Percentiles rank a stretch among this genome's conserved stretches.
phyloP scores from a whole-genome alignment of 2,113 vertebrate genomes.

The Morone saxatilis region DNA sequence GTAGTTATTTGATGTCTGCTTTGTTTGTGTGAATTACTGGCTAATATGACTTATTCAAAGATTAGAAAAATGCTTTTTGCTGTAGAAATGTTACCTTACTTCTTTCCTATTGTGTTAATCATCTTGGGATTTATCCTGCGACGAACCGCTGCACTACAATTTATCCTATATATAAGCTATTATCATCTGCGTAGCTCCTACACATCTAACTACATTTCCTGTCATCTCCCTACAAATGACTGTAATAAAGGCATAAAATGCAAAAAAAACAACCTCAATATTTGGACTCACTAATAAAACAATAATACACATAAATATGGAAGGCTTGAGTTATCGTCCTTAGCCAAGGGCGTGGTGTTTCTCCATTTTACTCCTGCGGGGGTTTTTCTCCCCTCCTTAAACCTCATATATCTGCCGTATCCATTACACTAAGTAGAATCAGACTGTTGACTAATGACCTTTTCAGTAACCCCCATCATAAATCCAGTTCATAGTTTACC shows the following conservation, averaged over 20 bases:
- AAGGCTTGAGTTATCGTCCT: neutral
- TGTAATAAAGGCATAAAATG: neutral
- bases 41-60: too few species aligned
- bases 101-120: neutral
- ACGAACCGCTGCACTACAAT: neutral
- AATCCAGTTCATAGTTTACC: constrained; percentile 39
- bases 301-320: neutral
- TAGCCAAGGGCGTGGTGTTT: neutral
- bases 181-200: neutral
- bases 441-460: constrained; percentile 40
- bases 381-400: constrained; percentile 1
- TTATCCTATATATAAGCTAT: neutral
- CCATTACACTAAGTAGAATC: constrained; percentile 23
- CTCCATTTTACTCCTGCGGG: neutral
- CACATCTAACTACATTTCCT: neutral
- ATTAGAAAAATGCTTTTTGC: neutral
- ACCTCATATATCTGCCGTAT: neutral
- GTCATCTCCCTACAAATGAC: neutral
- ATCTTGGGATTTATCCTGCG: neutral
- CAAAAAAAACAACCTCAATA: too few species aligned
- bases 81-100: neutral
- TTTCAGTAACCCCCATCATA: constrained; percentile 34
- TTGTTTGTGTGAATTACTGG: too few species aligned
- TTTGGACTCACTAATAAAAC: neutral
- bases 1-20: too few species aligned